Conservation (phyloP, 2,113 vertebrate species). For the Plecotus auritus region DNA sequence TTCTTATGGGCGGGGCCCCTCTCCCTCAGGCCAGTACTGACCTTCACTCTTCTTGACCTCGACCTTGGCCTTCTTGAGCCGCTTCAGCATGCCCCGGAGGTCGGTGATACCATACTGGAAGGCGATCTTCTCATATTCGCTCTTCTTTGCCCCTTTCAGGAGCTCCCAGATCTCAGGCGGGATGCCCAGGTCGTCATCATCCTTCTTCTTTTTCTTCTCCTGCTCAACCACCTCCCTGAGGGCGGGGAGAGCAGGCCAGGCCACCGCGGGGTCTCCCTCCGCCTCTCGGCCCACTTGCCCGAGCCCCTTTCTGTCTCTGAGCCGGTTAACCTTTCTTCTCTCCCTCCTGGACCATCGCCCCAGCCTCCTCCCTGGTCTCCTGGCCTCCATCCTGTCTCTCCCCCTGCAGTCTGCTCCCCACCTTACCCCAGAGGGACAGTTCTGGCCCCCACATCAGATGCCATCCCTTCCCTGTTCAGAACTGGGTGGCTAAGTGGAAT, state of each 20-base stretch:
- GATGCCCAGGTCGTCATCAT: conserved; percentile 79
- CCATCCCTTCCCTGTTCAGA: not conserved
- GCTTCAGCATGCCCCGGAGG: conserved; percentile 91
- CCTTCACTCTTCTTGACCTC: conserved; percentile 90
- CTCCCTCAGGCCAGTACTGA: conserved; percentile 50
- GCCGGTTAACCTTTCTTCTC: not conserved
- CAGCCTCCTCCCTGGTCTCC: not conserved
- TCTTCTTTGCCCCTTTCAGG: conserved; percentile 88
- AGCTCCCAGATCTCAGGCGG: conserved; percentile 91
- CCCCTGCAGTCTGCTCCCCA: not conserved
- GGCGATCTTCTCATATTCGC: conserved; percentile 93
- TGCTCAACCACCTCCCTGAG: conserved; percentile 79
- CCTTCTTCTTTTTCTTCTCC: conserved; percentile 79
- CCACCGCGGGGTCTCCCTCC: not conserved
- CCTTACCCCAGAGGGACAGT: not conserved
- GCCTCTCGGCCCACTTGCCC: not conserved
- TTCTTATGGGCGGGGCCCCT: no score
- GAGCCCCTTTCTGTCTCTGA: not conserved
- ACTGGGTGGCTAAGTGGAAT: not conserved
- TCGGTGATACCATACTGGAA: conserved; percentile 95
- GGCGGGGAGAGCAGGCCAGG: no score
- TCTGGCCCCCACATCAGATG: not conserved
- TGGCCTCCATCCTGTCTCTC: not conserved
- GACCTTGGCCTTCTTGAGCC: conserved; percentile 89
- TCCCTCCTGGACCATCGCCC: not conserved